Evolutionary conservation across 2,888 invertebrate species (phyloP), one percentile per base, ranked within the genome.

Genomic region (Merodon equestris): DNA sequence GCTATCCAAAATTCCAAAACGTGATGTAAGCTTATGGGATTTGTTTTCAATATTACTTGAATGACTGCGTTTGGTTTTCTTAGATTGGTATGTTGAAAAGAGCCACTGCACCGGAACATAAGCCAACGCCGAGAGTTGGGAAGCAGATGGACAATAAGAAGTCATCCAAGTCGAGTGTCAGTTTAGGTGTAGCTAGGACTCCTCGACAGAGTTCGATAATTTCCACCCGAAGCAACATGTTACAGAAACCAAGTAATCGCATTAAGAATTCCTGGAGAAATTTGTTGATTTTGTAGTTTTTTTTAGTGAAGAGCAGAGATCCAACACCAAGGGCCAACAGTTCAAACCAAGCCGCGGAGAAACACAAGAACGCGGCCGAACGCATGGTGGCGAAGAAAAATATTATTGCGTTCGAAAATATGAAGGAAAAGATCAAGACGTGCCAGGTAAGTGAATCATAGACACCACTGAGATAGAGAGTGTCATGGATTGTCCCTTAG

Each of bases 1-100:
- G 4, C 53, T 10, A 44, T 68, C 77, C 0, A 79, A 73, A 79
- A 79, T 79, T 73, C 58, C 77, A 51, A 79, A 73, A 50, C 14
- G 17, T 42, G 58, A 58, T 53, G 77, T 68, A 40, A 42, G 63
- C 5, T 9, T 40, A n/a, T 15, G 1, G n/a, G n/a, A n/a, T n/a
- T 27, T 27, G 7, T 9, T 19, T 14, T 18, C 10, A 10, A 34
- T 27, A 27, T 27, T 2, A 27, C 7, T 27, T 27, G 2, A 7
- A 27, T 27, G 27, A 27, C 27, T 4, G 27, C 27, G 3, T 2
- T 7, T 4, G 27, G 7, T 27, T 4, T 27, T 27, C 7, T 27
- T 7, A 27, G 27, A 27, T 27, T 27, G 27, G 27, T 27, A 27
- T 27, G 27, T 27, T 27, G 27, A 27, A 27, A 7, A 27, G 7